These are phyloP conservation scores for Himalopsyche phryganea DNA, from an alignment of 1,140 invertebrate genomes.

Conservation along the genomic window DNA sequence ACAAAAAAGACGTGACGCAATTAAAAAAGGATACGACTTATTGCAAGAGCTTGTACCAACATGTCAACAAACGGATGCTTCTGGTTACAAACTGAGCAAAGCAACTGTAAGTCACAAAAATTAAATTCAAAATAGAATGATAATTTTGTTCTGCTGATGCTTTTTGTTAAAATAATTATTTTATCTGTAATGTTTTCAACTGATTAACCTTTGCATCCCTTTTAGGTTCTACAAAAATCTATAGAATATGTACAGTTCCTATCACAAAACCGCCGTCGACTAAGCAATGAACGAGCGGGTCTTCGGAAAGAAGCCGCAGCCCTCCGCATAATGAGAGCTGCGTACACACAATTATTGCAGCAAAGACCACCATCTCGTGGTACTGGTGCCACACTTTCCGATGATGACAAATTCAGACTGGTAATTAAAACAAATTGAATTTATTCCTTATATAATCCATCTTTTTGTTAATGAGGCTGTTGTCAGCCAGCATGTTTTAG, in stretches of 20 bases:
- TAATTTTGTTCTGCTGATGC: background rate
- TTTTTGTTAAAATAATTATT: background rate
- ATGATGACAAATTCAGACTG: slow-evolving; percentile 95
- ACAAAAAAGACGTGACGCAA: slow-evolving; percentile 94
- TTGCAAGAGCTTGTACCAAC: slow-evolving; percentile 89
- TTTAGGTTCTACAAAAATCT: slow-evolving; percentile 78
- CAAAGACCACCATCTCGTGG: slow-evolving; percentile 90
- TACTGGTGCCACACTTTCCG: slow-evolving; percentile 81
- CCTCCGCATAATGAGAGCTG: slow-evolving; percentile 86
- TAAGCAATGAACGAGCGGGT: slow-evolving; percentile 88
- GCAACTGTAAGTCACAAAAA: slow-evolving; percentile 71
- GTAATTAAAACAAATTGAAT: slow-evolving; percentile 55
- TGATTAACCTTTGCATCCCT: slow-evolving; percentile 3
- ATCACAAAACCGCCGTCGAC: slow-evolving; percentile 86
- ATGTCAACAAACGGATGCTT: slow-evolving; percentile 83
- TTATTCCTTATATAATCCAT: too few species aligned
- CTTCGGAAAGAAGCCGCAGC: slow-evolving; percentile 94
- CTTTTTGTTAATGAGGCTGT: too few species aligned
- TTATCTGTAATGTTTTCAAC: background rate
- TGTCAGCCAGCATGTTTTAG: too few species aligned
- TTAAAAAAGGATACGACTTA: slow-evolving; percentile 92
- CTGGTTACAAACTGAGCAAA: slow-evolving; percentile 92
- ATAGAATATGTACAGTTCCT: slow-evolving; percentile 90
- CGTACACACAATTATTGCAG: slow-evolving; percentile 94
- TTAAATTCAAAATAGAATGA: background rate